Evolutionary conservation across 2,797 vertebrate species (phyloP).

Genomic region (Capromys pilorides): DNA sequence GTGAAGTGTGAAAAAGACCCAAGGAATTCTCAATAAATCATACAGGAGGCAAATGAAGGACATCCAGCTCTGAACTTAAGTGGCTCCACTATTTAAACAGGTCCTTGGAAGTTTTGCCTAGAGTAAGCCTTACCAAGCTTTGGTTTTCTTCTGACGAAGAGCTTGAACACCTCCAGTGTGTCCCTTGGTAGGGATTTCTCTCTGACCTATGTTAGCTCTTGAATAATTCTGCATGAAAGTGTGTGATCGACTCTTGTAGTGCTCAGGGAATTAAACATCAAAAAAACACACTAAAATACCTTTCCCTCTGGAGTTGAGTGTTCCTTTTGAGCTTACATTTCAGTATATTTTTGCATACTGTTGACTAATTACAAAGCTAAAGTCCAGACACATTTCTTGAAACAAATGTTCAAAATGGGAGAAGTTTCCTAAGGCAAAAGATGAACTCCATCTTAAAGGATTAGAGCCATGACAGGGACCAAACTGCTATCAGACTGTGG

Average conservation of each 20-base stretch:
- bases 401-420: conserved; percentile 8
- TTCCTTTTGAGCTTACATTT: conserved; percentile 6
- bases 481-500: background rate
- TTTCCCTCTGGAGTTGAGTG: background rate
- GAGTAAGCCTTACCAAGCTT: background rate
- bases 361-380: background rate
- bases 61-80: conserved; percentile 24
- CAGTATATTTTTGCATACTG: background rate
- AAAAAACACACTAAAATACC: conserved; percentile 4
- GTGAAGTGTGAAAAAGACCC: conserved; percentile 73
- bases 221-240: background rate
- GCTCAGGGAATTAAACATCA: conserved; percentile 8
- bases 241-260: background rate
- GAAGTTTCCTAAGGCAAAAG: background rate
- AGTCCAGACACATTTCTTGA: background rate
- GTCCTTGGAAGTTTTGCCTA: background rate
- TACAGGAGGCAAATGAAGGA: conserved; percentile 64
- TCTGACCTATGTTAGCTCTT: background rate
- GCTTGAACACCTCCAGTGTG: background rate
- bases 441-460: background rate
- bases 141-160: background rate
- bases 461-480: background rate
- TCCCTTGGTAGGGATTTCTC: conserved; percentile 20
- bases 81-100: background rate
- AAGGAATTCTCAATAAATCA: conserved; percentile 66